These are phyloP conservation scores for Monodelphis domestica DNA, from an alignment of 2,797 vertebrate genomes.

Conservation along the genomic window DNA sequence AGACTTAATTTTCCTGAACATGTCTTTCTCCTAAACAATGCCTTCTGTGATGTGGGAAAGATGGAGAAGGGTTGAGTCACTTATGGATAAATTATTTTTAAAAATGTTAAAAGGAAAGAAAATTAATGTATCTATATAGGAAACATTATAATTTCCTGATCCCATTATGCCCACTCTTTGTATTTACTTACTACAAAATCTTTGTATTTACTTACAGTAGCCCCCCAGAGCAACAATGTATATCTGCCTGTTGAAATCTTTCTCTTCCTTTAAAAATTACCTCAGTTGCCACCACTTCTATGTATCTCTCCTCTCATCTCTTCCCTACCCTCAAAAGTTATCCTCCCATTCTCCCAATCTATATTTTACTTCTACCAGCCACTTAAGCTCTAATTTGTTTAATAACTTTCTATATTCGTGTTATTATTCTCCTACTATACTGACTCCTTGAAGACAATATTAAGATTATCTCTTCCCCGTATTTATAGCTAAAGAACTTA, in stretches of 20 bases:
- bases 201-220: neutral
- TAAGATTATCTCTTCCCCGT: neutral
- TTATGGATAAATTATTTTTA: too few species aligned
- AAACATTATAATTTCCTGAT: neutral
- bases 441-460: neutral
- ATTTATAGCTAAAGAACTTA: neutral
- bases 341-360: neutral
- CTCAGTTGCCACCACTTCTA: neutral
- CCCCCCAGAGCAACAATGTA: neutral
- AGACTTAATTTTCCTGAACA: too few species aligned
- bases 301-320: neutral
- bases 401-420: neutral
- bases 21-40: too few species aligned
- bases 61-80: too few species aligned
- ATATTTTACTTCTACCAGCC: neutral
- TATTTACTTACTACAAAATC: too few species aligned
- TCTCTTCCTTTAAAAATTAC: conserved; percentile 20
- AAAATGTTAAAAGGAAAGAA: too few species aligned
- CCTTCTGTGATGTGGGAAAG: too few species aligned
- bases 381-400: neutral
- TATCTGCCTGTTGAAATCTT: neutral
- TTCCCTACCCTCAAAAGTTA: neutral
- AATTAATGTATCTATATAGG: too few species aligned
- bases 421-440: neutral
- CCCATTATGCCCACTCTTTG: neutral